Percentiles rank a stretch among this genome's conserved stretches.
Evolutionary conservation across 2,888 invertebrate genomes (phyloP).

Genomic region (Apodemia hepburni): DNA sequence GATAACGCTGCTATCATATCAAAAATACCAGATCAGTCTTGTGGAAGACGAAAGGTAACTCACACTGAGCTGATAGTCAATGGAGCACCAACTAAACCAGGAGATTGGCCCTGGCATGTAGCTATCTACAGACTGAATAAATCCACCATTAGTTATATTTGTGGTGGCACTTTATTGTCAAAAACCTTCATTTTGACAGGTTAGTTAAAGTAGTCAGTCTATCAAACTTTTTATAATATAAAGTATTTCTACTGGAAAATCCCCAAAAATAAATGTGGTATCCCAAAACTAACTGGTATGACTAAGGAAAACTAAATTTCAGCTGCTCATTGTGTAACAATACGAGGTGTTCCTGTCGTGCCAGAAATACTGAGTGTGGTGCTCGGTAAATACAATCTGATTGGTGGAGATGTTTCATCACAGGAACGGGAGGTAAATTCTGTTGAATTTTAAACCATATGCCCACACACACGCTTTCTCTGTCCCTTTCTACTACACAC

Average conservation of each 20-base stretch:
- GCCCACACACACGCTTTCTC: too few species aligned
- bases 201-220: neutral
- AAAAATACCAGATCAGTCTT: conserved; percentile 35
- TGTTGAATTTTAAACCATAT: too few species aligned
- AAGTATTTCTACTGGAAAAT: too few species aligned
- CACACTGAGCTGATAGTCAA: conserved; percentile 51
- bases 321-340: conserved; percentile 50
- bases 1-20: conserved; percentile 36
- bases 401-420: conserved; percentile 38
- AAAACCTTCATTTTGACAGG: conserved; percentile 32
- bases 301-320: conserved; percentile 21
- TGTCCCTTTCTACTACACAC: too few species aligned
- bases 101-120: conserved; percentile 61
- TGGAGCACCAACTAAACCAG: conserved; percentile 35
- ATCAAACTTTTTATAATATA: too few species aligned
- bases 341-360: conserved; percentile 39
- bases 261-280: too few species aligned
- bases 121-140: conserved; percentile 46
- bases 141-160: conserved; percentile 43
- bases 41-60: conserved; percentile 45
- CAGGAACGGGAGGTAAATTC: conserved; percentile 36
- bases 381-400: conserved; percentile 50
- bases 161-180: conserved; percentile 55
- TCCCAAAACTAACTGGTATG: too few species aligned
- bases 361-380: conserved; percentile 44